phyloP scores from a whole-genome alignment of 2,888 invertebrate species.

The Pseudanteris insignis region DNA sequence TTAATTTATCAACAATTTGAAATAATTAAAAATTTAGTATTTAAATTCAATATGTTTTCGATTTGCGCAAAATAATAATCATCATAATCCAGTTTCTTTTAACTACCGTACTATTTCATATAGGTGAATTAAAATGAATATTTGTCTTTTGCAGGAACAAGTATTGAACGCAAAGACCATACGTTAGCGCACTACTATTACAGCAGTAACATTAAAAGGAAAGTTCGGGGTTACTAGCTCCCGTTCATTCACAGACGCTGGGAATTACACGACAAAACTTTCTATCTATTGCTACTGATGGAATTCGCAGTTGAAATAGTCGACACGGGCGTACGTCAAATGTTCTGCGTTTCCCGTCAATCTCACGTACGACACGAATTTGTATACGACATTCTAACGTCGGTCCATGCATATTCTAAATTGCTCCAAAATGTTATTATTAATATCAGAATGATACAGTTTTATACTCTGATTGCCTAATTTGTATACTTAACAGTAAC shows the following conservation, averaged over 20 bases:
- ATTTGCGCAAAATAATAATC: too few species aligned
- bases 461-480: background rate
- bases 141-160: too few species aligned
- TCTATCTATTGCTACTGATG: constrained; percentile 31
- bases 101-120: too few species aligned
- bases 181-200: too few species aligned
- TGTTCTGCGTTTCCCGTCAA: constrained; percentile 32
- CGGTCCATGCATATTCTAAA: constrained; percentile 17
- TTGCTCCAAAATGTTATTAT: constrained; percentile 6
- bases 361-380: constrained; percentile 23
- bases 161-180: too few species aligned
- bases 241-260: constrained; percentile 23
- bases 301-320: constrained; percentile 22
- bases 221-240: constrained; percentile 21
- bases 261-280: constrained; percentile 47
- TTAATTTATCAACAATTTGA: too few species aligned
- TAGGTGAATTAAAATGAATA: too few species aligned
- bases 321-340: constrained; percentile 25
- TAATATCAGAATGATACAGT: constrained; percentile 1
- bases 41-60: too few species aligned
- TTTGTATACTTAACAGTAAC: constrained; percentile 5
- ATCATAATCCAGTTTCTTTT: too few species aligned
- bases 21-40: too few species aligned
- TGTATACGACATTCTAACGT: constrained; percentile 29
- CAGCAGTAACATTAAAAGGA: constrained; percentile 36